These are phyloP conservation scores for Latrodectus hesperus DNA, from an alignment of 2,888 invertebrate genomes.

Conservation along the genomic window DNA sequence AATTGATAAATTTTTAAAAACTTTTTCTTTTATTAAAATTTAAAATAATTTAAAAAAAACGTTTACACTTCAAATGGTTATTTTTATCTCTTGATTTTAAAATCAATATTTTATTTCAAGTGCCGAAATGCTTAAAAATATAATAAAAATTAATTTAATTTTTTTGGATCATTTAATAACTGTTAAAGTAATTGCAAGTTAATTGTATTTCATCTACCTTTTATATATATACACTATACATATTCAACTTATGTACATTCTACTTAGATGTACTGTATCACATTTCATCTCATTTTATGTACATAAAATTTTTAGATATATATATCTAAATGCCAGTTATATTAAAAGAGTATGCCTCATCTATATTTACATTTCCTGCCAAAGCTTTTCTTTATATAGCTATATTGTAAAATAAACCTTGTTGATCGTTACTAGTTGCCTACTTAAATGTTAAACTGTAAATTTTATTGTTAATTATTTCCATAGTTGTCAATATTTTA, in stretches of 20 bases:
- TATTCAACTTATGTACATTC: neutral
- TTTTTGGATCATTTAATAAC: too few relatives aligned
- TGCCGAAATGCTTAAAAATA: too few relatives aligned
- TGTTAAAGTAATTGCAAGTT: too few relatives aligned
- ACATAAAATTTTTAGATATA: constrained; percentile 37
- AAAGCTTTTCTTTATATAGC: constrained; percentile 49
- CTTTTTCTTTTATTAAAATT: too few relatives aligned
- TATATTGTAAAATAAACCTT: constrained; percentile 43
- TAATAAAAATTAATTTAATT: too few relatives aligned
- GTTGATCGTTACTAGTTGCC: constrained; percentile 57
- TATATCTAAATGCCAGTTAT: constrained; percentile 34
- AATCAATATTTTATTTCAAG: too few relatives aligned
- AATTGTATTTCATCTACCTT: too few relatives aligned
- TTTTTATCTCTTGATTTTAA: too few relatives aligned
- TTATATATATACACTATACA: neutral
- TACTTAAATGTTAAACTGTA: constrained; percentile 17
- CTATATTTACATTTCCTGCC: constrained; percentile 60
- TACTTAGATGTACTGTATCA: constrained; percentile 25
- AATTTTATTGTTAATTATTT: constrained; percentile 5
- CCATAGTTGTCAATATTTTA: neutral
- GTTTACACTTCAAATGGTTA: too few relatives aligned
- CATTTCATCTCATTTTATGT: constrained; percentile 55
- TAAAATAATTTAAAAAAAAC: too few relatives aligned
- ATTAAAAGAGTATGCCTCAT: constrained; percentile 29
- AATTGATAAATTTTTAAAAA: too few relatives aligned